phyloP scores from a whole-genome alignment of 2,797 vertebrate genomes.

The Xerus rutilus region DNA sequence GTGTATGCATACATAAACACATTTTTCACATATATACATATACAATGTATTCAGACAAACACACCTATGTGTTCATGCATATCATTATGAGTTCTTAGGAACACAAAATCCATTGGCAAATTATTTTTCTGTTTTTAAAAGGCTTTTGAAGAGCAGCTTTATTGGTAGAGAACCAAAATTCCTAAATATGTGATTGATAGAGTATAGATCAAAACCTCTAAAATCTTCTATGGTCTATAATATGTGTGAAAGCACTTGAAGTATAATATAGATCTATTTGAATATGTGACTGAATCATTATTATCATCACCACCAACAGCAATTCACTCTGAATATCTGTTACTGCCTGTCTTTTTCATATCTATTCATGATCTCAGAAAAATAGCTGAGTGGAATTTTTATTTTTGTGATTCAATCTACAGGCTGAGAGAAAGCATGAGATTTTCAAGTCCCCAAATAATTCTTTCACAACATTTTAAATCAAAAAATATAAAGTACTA shows the following conservation, averaged over 20 bases:
- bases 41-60: not conserved
- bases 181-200: not conserved
- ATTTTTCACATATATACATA: not conserved
- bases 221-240: not conserved
- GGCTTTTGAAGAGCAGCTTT: not conserved
- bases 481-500: not conserved
- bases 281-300: not conserved
- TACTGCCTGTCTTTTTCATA: not conserved
- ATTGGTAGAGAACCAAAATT: not conserved
- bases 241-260: not conserved
- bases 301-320: not conserved
- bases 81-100: not conserved
- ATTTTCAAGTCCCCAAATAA: slow-evolving; percentile 3
- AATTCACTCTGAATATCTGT: not conserved
- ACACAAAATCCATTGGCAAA: not conserved
- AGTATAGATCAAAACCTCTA: not conserved
- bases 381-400: slow-evolving; percentile 51
- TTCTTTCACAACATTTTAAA: not conserved
- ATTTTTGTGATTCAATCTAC: not conserved
- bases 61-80: not conserved
- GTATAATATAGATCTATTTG: not conserved
- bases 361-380: not conserved
- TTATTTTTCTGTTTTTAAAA: slow-evolving; percentile 36
- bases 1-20: not conserved
- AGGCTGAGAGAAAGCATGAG: not conserved